Base-by-base conservation (phyloP, 2,888 invertebrate species). In the Drosophila kambysellisi region DNA sequence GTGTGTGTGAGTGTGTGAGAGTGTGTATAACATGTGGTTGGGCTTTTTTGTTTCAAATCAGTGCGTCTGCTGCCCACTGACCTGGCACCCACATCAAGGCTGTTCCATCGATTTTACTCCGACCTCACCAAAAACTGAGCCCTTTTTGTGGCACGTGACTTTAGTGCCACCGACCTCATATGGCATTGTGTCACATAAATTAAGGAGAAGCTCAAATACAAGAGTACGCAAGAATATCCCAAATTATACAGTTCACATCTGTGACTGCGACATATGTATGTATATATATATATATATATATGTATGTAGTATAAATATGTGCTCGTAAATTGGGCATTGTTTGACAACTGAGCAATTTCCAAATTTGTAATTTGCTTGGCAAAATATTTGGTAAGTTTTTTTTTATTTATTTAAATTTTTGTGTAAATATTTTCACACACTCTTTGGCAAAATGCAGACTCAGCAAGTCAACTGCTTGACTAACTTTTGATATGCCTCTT, bases 131-230 rank as follows among this genome's bases (percentile, higher is more conserved):
- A 54, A 41, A 46, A 20, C 37, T 37, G 37, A 61, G 66, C 58
- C 61, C 51, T 74, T 79, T 70, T 73, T 69, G 20, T 41, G 60
- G 74, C 70, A 79, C 81, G 77, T 77, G 81, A 79, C 79, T 76
- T 52, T 60, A 17, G 57, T 57, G 77, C 50, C 64, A 63, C 56
- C 63, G 76, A 72, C 63, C 77, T 76, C 68, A 79, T 79, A 33
- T 79, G 80, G 67, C 53, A 59, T 46, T 64, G 50, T 64, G 58
- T 50, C 58, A 51, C 69, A 80, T 76, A 79, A 80, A 79, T 80
- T 76, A 69, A 39, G 46, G 33, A 57, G 71, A 61, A 56, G 57
- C 48, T 69, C 64, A 57, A 69, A 76, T 58, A 71, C 48, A 56
- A 59, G n/a, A 35, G 41, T 46, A 35, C n/a, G 39, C 58, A 68